Evolutionary conservation across 2,113 vertebrate species (phyloP).

Genomic region (Cololabis saira): DNA sequence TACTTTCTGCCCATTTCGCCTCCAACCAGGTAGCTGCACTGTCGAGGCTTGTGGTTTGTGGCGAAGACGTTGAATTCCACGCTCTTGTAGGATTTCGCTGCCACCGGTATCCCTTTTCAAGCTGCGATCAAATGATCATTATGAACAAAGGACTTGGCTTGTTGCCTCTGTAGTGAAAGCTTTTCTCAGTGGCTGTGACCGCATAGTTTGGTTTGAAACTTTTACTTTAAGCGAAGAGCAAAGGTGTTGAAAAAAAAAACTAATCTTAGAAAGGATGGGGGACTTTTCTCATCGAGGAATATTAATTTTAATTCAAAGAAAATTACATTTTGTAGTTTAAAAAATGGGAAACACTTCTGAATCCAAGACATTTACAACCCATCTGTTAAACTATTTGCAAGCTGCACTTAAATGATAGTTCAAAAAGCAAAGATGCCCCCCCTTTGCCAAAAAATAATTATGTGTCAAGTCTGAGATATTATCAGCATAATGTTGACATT

Average conservation of each 20-base stretch:
- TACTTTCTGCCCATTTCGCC: constrained; percentile 64
- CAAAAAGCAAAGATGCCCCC: too few relatives aligned
- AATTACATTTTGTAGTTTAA: too few relatives aligned
- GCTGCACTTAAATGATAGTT: too few relatives aligned
- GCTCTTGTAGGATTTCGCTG: constrained; percentile 60
- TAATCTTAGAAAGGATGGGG: background rate
- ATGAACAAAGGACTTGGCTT: constrained; percentile 75
- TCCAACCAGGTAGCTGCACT: constrained; percentile 74
- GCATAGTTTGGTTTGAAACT: constrained; percentile 59
- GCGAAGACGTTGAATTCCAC: constrained; percentile 65
- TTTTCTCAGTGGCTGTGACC: constrained; percentile 70
- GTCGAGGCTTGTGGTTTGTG: constrained; percentile 72
- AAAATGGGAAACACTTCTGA: too few relatives aligned
- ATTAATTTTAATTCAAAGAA: too few relatives aligned
- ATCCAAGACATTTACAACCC: too few relatives aligned
- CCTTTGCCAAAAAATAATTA: too few relatives aligned
- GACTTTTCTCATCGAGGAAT: too few relatives aligned
- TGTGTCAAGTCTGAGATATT: too few relatives aligned
- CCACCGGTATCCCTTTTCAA: constrained; percentile 75
- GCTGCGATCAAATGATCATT: constrained; percentile 75
- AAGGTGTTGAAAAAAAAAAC: background rate
- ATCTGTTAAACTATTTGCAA: too few relatives aligned
- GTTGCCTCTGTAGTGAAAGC: constrained; percentile 75
- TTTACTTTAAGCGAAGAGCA: constrained; percentile 16
- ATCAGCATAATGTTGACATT: too few relatives aligned